Conservation (phyloP, 2,888 invertebrate species). For the Megalurothrips usitatus region DNA sequence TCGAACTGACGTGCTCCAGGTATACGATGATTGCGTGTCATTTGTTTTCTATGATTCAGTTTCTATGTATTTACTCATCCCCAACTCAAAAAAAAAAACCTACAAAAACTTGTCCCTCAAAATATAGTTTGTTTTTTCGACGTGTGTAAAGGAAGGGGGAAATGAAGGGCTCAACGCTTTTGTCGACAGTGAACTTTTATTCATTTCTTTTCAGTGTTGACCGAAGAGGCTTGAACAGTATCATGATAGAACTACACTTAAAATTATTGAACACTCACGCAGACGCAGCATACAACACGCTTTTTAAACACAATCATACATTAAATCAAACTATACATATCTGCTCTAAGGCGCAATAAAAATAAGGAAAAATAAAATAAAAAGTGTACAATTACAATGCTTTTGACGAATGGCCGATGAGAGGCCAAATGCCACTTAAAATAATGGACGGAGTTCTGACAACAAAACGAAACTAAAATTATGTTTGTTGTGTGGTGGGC, state of each 20-base stretch:
- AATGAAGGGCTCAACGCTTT: neutral
- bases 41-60: too few species aligned
- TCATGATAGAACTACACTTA: neutral
- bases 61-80: too few species aligned
- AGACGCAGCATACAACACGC: neutral
- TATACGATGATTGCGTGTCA: too few species aligned
- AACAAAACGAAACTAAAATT: neutral
- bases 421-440: neutral
- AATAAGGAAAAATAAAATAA: neutral
- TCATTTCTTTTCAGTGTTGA: neutral
- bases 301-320: neutral
- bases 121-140: neutral
- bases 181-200: too few species aligned
- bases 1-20: neutral
- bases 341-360: neutral
- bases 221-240: too few species aligned
- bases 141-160: neutral
- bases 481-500: too few species aligned
- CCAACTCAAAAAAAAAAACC: too few species aligned
- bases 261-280: neutral
- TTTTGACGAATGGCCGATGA: neutral
- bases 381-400: neutral
- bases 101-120: too few species aligned
- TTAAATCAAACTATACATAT: neutral
- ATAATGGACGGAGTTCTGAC: conserved; percentile 11